Percentiles rank a stretch among this genome's conserved stretches.
phyloP scores from a whole-genome alignment of 2,888 invertebrate genomes.

The Dysmachus trigonus region DNA sequence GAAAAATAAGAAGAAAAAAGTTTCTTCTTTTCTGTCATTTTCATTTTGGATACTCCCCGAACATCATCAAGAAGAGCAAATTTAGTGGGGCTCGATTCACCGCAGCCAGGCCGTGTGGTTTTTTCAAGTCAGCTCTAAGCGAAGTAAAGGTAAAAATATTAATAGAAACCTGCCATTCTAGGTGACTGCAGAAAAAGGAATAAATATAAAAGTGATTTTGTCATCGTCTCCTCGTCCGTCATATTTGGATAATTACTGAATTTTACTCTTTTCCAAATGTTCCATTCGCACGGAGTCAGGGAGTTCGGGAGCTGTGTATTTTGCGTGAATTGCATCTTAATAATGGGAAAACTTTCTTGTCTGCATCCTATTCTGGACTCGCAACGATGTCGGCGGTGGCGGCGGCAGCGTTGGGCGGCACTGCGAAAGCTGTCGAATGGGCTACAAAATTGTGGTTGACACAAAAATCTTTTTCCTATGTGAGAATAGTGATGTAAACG shows the following conservation, averaged over 20 bases:
- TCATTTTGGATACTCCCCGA: neutral
- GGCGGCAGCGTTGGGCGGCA: neutral
- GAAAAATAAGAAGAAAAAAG: neutral
- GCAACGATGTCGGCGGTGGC: no score
- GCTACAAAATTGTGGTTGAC: neutral
- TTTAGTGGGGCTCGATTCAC: neutral
- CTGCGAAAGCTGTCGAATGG: slow-evolving; percentile 1
- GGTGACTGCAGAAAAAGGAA: slow-evolving; percentile 22
- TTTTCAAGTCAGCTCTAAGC: neutral
- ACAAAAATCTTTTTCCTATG: neutral
- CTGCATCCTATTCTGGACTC: slow-evolving; percentile 13
- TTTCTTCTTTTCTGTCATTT: neutral
- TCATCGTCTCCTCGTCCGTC: neutral
- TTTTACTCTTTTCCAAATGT: neutral
- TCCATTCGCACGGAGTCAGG: neutral
- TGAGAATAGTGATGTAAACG: neutral
- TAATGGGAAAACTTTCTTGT: neutral
- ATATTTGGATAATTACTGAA: neutral
- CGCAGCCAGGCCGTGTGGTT: neutral
- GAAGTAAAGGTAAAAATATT: slow-evolving; percentile 12
- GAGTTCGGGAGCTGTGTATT: neutral
- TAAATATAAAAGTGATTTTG: slow-evolving; percentile 9
- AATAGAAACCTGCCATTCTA: slow-evolving; percentile 7
- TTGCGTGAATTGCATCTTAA: slow-evolving; percentile 25
- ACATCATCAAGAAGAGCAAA: neutral